Conservation (phyloP, 2,113 vertebrate species). For the Cinclus mexicanus region DNA sequence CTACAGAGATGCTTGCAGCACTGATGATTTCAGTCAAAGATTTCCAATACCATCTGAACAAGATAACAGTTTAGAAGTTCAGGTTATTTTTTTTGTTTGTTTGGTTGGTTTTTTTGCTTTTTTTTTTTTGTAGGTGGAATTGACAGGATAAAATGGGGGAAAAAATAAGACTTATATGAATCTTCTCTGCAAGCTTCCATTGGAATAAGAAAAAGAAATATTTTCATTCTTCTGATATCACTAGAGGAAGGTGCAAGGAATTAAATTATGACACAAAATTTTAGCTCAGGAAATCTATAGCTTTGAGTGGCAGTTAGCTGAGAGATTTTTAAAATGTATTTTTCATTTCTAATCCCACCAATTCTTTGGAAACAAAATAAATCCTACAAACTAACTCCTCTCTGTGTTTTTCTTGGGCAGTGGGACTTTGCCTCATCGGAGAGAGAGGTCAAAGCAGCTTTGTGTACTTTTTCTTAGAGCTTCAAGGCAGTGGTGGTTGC, state of each 20-base stretch:
- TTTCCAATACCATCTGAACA: neutral
- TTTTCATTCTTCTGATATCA: neutral
- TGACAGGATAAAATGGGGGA: neutral
- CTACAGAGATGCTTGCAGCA: neutral
- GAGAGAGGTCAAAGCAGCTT: neutral
- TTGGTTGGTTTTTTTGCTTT: neutral
- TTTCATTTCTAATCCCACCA: neutral
- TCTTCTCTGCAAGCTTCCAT: neutral
- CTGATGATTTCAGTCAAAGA: neutral
- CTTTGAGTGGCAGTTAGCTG: neutral
- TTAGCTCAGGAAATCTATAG: neutral
- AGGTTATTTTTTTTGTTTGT: neutral
- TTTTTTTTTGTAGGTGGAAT: neutral
- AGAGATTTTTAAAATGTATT: neutral
- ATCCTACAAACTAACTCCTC: neutral
- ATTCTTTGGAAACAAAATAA: neutral
- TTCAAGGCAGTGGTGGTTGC: neutral
- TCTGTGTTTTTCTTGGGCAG: neutral
- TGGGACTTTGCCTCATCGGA: neutral
- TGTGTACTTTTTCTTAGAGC: neutral
- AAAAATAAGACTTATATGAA: neutral
- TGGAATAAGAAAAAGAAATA: neutral
- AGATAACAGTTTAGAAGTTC: neutral
- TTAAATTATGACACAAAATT: constrained; percentile 34
- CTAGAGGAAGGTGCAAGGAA: constrained; percentile 40